phyloP scores from a whole-genome alignment of 2,888 invertebrate species.

The Cephus runcator region DNA sequence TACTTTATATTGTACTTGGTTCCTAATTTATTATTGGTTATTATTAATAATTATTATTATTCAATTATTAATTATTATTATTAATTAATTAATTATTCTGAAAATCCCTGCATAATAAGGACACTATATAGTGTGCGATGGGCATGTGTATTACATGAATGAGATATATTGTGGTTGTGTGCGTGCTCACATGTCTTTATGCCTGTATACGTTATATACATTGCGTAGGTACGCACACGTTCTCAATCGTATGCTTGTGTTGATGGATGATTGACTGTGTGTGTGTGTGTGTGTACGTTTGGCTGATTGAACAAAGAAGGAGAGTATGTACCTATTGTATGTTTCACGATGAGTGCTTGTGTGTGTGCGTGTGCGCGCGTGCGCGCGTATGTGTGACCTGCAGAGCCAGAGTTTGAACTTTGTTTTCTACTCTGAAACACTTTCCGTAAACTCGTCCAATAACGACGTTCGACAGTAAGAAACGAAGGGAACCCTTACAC shows the following conservation, averaged over 20 bases:
- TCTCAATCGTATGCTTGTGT: not conserved
- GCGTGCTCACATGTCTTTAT: not conserved
- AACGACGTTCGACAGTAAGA: not conserved
- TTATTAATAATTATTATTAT: constrained; percentile 28
- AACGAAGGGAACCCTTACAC: constrained; percentile 6
- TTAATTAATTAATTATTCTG: constrained; percentile 12
- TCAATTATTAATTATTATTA: constrained; percentile 24
- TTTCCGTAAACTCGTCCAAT: constrained; percentile 11
- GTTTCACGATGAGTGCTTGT: not conserved
- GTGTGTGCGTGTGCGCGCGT: not conserved
- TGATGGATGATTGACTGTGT: not conserved
- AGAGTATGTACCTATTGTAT: not conserved
- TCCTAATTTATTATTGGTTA: constrained; percentile 62
- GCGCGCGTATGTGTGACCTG: constrained; percentile 28
- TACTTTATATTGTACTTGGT: constrained; percentile 62
- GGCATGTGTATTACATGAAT: constrained; percentile 38
- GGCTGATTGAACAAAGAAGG: not conserved
- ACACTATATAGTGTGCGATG: constrained; percentile 5
- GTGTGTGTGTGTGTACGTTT: not conserved
- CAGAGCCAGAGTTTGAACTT: constrained; percentile 40
- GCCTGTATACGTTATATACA: not conserved
- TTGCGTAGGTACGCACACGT: not conserved
- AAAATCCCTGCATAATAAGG: not conserved
- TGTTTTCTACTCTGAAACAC: constrained; percentile 34
- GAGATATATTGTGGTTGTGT: not conserved